phyloP scores from a whole-genome alignment of 1,140 invertebrate species.

The Drosophila serrata region DNA sequence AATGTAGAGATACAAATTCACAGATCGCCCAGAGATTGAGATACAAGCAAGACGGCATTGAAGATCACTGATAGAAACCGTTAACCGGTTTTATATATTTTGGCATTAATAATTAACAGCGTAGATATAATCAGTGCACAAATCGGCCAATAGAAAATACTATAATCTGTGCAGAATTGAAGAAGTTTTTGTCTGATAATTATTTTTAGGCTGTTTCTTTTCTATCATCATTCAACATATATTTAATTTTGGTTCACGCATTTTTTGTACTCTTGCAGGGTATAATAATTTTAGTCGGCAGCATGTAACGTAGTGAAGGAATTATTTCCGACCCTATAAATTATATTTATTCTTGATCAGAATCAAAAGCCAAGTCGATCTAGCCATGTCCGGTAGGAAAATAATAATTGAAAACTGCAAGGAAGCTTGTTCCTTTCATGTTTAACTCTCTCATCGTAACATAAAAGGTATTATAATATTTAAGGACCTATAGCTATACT shows the following conservation, averaged over 20 bases:
- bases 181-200: too few relatives aligned
- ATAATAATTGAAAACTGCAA: too few relatives aligned
- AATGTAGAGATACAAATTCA: constrained; percentile 11
- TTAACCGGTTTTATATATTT: constrained; percentile 45
- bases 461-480: too few relatives aligned
- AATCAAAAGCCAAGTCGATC: too few relatives aligned
- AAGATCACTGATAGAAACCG: constrained; percentile 12
- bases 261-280: too few relatives aligned
- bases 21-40: background rate
- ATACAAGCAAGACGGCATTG: constrained; percentile 17
- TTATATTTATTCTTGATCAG: too few relatives aligned
- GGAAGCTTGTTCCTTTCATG: too few relatives aligned
- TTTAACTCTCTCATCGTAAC: too few relatives aligned
- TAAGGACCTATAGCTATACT: background rate
- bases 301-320: too few relatives aligned
- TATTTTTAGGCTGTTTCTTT: background rate
- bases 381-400: too few relatives aligned
- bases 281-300: too few relatives aligned
- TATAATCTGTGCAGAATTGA: background rate
- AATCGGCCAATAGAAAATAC: constrained; percentile 6
- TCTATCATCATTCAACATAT: background rate
- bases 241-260: background rate
- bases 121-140: constrained; percentile 11
- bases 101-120: constrained; percentile 18
- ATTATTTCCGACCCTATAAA: too few relatives aligned